A percentile compares a stretch with the other conserved stretches of the same genome.
phyloP scores from a whole-genome alignment of 2,113 vertebrate genomes.

The Gnathonemus longibarbis region DNA sequence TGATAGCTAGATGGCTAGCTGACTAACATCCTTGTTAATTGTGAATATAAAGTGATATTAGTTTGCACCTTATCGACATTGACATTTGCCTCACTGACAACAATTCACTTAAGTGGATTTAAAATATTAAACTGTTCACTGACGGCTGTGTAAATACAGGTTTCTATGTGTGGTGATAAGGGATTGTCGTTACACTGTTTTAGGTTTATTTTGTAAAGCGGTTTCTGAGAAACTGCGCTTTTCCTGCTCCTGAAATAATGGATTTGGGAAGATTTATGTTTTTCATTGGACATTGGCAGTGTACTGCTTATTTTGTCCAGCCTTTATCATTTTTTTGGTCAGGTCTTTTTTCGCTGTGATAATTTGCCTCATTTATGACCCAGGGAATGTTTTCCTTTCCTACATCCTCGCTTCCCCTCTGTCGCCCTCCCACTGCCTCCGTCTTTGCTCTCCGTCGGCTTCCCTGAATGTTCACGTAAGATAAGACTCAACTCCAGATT shows the following conservation, averaged over 20 bases:
- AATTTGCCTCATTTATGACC: not conserved
- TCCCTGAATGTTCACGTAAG: constrained; percentile 4
- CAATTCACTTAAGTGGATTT: not conserved
- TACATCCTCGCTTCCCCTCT: not conserved
- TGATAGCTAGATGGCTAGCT: not conserved
- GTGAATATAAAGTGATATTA: not conserved
- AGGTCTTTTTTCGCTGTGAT: not conserved
- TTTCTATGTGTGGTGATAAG: not conserved
- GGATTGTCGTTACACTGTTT: not conserved
- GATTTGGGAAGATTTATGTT: not conserved
- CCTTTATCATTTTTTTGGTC: not conserved
- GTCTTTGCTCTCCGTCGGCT: not conserved
- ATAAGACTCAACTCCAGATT: constrained; percentile 16
- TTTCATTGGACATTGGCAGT: not conserved
- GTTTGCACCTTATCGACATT: not conserved
- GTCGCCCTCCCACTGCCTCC: not conserved
- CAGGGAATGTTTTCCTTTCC: not conserved
- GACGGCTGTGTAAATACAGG: not conserved
- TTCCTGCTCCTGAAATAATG: not conserved
- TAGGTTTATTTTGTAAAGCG: not conserved
- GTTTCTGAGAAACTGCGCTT: not conserved
- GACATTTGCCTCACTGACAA: not conserved
- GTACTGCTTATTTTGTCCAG: not conserved
- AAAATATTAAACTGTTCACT: not conserved
- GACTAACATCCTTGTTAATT: not conserved